A percentile compares a stretch with the other conserved stretches of the same genome.
These are phyloP conservation scores for Mechanitis mazaeus DNA, from an alignment of 2,888 invertebrate species.

Conservation along the genomic window DNA sequence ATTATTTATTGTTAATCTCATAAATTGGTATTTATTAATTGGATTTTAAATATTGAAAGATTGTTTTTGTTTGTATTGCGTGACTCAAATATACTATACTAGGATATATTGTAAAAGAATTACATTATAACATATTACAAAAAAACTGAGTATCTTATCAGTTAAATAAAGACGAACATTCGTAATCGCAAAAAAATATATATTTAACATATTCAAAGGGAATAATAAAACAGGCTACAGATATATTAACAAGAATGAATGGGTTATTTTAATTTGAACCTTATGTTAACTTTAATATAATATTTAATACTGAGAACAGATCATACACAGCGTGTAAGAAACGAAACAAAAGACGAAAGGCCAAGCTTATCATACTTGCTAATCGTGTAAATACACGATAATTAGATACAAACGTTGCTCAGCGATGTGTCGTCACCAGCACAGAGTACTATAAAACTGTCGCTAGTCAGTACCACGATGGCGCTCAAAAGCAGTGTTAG, in stretches of 20 bases:
- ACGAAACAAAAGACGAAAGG: slow-evolving; percentile 25
- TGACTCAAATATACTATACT: too few species aligned
- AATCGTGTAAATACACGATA: slow-evolving; percentile 41
- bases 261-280: too few species aligned
- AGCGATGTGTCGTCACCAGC: slow-evolving; percentile 22
- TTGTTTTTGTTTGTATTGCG: too few species aligned
- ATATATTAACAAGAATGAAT: too few species aligned
- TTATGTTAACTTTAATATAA: not conserved
- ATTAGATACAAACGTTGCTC: slow-evolving; percentile 12
- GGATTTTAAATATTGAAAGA: too few species aligned
- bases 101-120: not conserved
- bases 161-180: slow-evolving; percentile 1
- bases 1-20: too few species aligned
- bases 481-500: slow-evolving; percentile 42
- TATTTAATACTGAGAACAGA: slow-evolving; percentile 1
- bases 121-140: not conserved
- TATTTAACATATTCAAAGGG: too few species aligned
- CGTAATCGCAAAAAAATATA: too few species aligned
- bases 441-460: too few species aligned
- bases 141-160: slow-evolving; percentile 22
- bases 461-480: slow-evolving; percentile 20
- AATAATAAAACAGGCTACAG: too few species aligned
- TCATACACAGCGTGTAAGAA: slow-evolving; percentile 13
- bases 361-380: slow-evolving; percentile 55
- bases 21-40: too few species aligned